Evolutionary conservation across 2,797 vertebrate genomes (phyloP), one percentile per base, ranked within the genome.

Genomic region (Cryptoblepharus egeriae): DNA sequence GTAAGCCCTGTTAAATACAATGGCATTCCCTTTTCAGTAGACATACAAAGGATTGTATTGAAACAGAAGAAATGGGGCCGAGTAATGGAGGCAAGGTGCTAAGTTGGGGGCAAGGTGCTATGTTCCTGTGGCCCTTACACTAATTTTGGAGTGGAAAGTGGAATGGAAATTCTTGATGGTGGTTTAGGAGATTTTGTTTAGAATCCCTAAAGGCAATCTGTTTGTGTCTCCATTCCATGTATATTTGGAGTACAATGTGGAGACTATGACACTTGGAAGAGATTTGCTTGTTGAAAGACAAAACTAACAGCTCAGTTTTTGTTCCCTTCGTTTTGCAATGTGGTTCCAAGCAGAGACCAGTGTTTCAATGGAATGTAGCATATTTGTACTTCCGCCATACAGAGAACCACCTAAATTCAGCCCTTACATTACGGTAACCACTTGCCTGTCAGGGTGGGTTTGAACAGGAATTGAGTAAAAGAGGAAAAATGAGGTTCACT

Each of bases 401-500:
- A 52, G 55, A 72, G 15, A 55, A 3, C 22, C 74, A 28, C 10
- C 63, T 2, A 1, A 5, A 8, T 79, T 77, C 45, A 5, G 77
- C 82, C 49, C 0, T 8, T 24, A 72, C n/a, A 1, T 3, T 64
- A 9, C 32, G 74, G 65, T 26, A 52, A 9, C 0, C 57, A 1
- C 2, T 35, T 84, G 52, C 13, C 69, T 67, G 39, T 45, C 2
- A 75, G 20, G 30, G 39, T 0, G 61, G n/a, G 55, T 3, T 79
- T 65, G 57, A 67, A 3, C 0, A 5, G 55, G 30, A 26, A 32
- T 1, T 67, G 70, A 76, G 52, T 0, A 5, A 70, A 4, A 45
- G 4, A 28, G 8, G 0, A 63, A 0, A 68, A 75, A 60, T 22
- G 9, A 24, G 10, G 4, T 20, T 0, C 2, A 42, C 60, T 60